Base-by-base conservation (phyloP, 2,888 invertebrate genomes). In the Amphipoea oculea region DNA sequence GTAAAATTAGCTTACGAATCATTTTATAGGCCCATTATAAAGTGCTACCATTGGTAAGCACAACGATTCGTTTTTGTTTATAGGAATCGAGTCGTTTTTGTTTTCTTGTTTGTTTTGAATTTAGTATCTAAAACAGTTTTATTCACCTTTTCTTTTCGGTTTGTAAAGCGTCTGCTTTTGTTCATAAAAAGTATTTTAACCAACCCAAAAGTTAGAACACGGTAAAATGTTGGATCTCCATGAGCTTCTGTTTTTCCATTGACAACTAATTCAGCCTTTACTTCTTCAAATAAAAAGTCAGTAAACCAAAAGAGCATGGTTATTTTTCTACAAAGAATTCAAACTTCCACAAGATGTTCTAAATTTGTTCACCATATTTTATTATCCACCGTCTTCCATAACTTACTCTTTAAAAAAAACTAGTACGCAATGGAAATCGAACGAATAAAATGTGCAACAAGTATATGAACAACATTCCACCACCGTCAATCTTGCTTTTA, bases 401-500 rank as follows among this genome's bases (percentile, higher is more conserved):
- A 70, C 67, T 42, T n/a, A 36, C 4, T 36, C 17, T 12, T 70
- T 62, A 57, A 54, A 69, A 45, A 76, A 72, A 79, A 62, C 40
- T 60, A 29, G 6, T 62, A 65, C 45, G 48, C 77, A 85, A 81
- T 74, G 63, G 77, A 63, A 73, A 84, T 73, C 62, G 75, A 73
- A 23, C 45, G 72, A 79, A 81, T 81, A 81, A 83, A 83, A 79
- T 74, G 78, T 85, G 57, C 77, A 75, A 78, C 71, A 85, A 77
- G 73, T 75, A 42, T 81, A 78, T 78, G 69, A 67, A 79, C 86
- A 85, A 78, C 87, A 87, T 88, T 85, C 79, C 80, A 62, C 12
- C 70, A 20, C 72, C 60, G 78, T 87, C 86, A 83, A 87, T 79
- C 75, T 82, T 70, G 68, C 78, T 82, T 88, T 85, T 87, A 88